These are phyloP conservation scores for Euplagia quadripunctaria DNA, from an alignment of 2,888 invertebrate genomes.

Conservation along the genomic window DNA sequence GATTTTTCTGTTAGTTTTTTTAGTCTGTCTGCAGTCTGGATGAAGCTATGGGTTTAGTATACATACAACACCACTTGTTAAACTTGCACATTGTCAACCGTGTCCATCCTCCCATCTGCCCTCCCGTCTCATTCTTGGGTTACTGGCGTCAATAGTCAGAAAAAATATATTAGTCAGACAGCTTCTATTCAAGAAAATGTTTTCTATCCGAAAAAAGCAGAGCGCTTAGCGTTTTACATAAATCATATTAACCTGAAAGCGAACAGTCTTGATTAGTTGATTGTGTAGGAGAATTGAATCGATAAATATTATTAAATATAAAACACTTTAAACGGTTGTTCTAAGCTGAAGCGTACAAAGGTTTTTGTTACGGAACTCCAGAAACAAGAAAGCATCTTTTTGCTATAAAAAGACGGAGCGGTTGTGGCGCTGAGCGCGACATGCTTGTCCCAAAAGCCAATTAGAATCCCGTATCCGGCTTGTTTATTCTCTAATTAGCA, in stretches of 20 bases:
- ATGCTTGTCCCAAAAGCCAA: slow-evolving; percentile 83
- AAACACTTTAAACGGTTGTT: not conserved
- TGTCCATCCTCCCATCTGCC: not conserved
- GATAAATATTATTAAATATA: not conserved
- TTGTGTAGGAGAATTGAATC: not conserved
- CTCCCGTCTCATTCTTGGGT: not conserved
- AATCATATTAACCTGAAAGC: not conserved
- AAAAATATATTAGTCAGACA: not conserved
- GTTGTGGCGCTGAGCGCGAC: slow-evolving; percentile 55
- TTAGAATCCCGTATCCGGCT: slow-evolving; percentile 83
- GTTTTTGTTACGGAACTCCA: slow-evolving; percentile 31
- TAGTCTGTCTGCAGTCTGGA: not conserved
- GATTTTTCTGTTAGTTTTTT: not conserved
- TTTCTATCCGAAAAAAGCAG: not conserved
- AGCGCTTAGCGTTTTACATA: not conserved
- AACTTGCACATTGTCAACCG: not conserved
- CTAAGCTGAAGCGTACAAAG: slow-evolving; percentile 11
- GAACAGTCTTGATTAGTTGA: not conserved
- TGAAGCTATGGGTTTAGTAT: too few species aligned
- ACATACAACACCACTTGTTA: not conserved
- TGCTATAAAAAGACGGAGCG: slow-evolving; percentile 56
- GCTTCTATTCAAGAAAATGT: not conserved
- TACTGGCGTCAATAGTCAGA: too few species aligned
- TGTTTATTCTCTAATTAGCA: slow-evolving; percentile 86
- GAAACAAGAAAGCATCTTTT: slow-evolving; percentile 49